Base-by-base conservation (phyloP, 2,113 vertebrate genomes). In the Megaleporinus macrocephalus region DNA sequence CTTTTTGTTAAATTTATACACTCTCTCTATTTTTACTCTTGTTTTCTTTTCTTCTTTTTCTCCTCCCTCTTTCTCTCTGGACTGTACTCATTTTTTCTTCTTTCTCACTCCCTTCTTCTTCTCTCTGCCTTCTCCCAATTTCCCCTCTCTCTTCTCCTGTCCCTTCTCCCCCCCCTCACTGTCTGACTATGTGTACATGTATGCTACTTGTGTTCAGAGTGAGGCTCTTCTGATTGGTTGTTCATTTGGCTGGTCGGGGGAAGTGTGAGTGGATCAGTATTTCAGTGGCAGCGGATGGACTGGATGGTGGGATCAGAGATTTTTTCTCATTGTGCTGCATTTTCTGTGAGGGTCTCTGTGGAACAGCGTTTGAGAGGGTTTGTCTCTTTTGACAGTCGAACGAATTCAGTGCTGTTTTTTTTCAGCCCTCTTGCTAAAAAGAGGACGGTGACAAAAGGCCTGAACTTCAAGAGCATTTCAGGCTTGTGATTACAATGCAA, bases 241-340 rank as follows among this genome's bases (percentile, higher is more conserved):
- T 89, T 91, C 87, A 90, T 90, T 91, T 91, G 90, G 88, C 89
- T 84, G 87, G 80, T 88, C 90, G 89, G 89, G 91, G 89, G 89
- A 86, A 89, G 85, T 78, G 69, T 79, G 81, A 80, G 41, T 44
- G 82, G 82, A 88, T 85, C 62, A 57, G 3, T 20, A 75, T 82
- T 36, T n/a, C 36, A 88, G 86, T 87, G 83, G 85, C 47, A 55
- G 24, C 30, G 51, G 70, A 36, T 61, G 61, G 72, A 55, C 20
- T 47, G 51, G 70, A 51, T 49, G 61, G 72, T 72, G 76, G 26
- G 53, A 51, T 26, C n/a, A 30, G 72, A 20, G 14, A 15, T 33
- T 9, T 33, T 36, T 49, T 62, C n/a, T 49, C 12, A 36, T 13
- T 73, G 57, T 47, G 69, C 15, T 63, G 55, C 26, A 36, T 20